Percentiles rank a stretch among this genome's conserved stretches.
Evolutionary conservation across 2,888 invertebrate genomes (phyloP).

Genomic region (Synergus japonicus): DNA sequence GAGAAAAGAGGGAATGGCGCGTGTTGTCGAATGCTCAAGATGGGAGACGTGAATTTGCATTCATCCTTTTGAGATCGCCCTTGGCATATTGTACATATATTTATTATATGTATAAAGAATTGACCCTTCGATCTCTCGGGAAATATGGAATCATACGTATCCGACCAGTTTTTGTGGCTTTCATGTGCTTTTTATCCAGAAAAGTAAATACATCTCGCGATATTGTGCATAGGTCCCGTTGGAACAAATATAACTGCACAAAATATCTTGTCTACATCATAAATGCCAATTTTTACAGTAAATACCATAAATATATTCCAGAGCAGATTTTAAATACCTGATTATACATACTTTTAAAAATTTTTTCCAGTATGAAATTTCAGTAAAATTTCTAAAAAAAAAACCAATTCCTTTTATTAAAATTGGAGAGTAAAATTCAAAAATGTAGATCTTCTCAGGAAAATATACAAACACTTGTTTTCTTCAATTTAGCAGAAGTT

Average conservation of each 20-base stretch:
- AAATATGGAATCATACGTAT: conserved; percentile 55
- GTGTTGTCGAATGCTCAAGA: conserved; percentile 3
- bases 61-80: conserved; percentile 11
- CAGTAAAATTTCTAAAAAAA: too few relatives aligned
- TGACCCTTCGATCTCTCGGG: conserved; percentile 50
- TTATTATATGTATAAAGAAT: background rate
- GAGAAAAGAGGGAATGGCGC: conserved; percentile 27
- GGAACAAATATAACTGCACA: background rate
- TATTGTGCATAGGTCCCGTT: background rate
- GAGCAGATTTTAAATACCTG: too few relatives aligned
- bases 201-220: conserved; percentile 28
- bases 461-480: background rate
- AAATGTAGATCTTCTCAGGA: background rate
- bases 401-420: background rate
- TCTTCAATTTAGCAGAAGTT: conserved; percentile 25
- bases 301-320: too few relatives aligned
- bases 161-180: conserved; percentile 40
- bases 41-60: conserved; percentile 16
- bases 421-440: background rate
- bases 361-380: too few relatives aligned
- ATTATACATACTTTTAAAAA: too few relatives aligned
- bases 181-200: conserved; percentile 42
- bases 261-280: background rate
- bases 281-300: background rate
- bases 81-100: background rate